Conservation (phyloP, 1,140 invertebrate genomes). For the Pogonomyrmex californicus region DNA sequence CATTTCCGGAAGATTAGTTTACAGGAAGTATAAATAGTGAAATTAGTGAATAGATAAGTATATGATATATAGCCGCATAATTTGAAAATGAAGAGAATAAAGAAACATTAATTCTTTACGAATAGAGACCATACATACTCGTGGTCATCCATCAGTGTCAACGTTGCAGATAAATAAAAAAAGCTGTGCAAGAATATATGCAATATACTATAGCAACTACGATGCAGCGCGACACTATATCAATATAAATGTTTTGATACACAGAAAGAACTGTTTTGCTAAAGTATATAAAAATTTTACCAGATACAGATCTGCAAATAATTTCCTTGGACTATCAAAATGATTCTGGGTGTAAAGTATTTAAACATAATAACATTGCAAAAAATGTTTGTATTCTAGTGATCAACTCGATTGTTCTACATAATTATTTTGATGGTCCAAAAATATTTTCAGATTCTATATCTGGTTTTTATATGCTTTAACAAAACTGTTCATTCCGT, state of each 20-base stretch:
- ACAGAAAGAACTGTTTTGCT: too few species aligned
- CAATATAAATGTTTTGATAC: not conserved
- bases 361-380: too few species aligned
- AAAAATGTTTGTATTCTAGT: too few species aligned
- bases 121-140: conserved; percentile 37
- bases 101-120: conserved; percentile 51
- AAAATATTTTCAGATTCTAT: too few species aligned
- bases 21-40: not conserved
- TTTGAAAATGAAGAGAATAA: conserved; percentile 3
- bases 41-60: not conserved
- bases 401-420: too few species aligned
- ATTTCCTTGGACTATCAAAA: too few species aligned
- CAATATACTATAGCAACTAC: conserved; percentile 28
- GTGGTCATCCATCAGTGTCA: conserved; percentile 44
- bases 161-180: conserved; percentile 43
- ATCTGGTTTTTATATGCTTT: too few species aligned
- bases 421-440: too few species aligned
- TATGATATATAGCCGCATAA: not conserved
- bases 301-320: too few species aligned
- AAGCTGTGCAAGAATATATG: conserved; percentile 2
- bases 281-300: too few species aligned
- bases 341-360: too few species aligned
- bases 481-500: too few species aligned
- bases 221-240: conserved; percentile 25
- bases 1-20: conserved; percentile 24